Conservation (phyloP, 2,113 vertebrate genomes). For the Speoplatyrhinus poulsoni region DNA sequence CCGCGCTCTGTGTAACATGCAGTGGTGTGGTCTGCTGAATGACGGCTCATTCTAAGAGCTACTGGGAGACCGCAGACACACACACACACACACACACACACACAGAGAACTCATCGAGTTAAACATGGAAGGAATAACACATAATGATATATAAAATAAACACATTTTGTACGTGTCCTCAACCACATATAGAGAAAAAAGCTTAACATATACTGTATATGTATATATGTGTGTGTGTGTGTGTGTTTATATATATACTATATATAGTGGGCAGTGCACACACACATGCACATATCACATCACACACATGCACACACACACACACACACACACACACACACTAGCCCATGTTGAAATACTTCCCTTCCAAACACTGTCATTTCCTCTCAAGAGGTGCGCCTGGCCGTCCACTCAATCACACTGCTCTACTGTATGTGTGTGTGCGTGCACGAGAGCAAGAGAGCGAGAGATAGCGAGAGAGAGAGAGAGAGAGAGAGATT, state of each 20-base stretch:
- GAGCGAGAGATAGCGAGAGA: neutral
- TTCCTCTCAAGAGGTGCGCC: slow-evolving; percentile 64
- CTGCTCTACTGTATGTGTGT: slow-evolving; percentile 12
- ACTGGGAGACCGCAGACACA: slow-evolving; percentile 42
- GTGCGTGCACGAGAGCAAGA: slow-evolving; percentile 7
- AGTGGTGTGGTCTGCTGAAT: slow-evolving; percentile 40
- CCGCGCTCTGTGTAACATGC: slow-evolving; percentile 49
- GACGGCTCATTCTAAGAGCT: slow-evolving; percentile 58
- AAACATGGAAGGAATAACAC: neutral
- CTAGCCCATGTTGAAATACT: slow-evolving; percentile 51
- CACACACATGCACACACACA: slow-evolving; percentile 8
- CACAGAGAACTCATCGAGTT: neutral
- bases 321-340: slow-evolving; percentile 27
- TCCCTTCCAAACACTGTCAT: slow-evolving; percentile 63
- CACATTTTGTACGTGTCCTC: too few relatives aligned
- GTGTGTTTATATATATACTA: neutral
- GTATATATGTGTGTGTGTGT: neutral
- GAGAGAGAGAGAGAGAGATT: neutral
- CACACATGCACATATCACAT: neutral
- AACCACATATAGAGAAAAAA: too few relatives aligned
- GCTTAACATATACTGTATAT: too few relatives aligned
- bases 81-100: neutral
- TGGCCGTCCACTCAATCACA: slow-evolving; percentile 50
- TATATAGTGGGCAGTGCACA: neutral
- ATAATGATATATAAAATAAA: neutral